Evolutionary conservation across 2,888 invertebrate genomes (phyloP).

Genomic region (Hyppa rectilinea): DNA sequence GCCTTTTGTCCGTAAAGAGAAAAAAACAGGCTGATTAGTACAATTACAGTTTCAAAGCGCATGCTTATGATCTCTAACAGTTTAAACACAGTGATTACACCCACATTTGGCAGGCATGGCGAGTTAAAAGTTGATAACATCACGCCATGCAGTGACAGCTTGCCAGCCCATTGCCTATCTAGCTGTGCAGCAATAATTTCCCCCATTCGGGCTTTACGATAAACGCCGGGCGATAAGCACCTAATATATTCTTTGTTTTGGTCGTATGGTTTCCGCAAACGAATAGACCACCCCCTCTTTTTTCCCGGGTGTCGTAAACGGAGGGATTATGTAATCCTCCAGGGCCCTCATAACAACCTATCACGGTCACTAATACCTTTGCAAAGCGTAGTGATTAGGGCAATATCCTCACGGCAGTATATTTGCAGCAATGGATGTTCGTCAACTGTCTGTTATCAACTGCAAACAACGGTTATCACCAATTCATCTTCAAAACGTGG

Average conservation of each 20-base stretch:
- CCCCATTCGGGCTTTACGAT: slow-evolving; percentile 54
- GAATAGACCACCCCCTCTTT: slow-evolving; percentile 27
- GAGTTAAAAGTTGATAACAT: slow-evolving; percentile 55
- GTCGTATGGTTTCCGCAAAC: slow-evolving; percentile 46
- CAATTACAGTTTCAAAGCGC: slow-evolving; percentile 3
- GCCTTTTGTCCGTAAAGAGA: neutral
- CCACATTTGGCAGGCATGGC: slow-evolving; percentile 53
- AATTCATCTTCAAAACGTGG: neutral
- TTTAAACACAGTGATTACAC: slow-evolving; percentile 33
- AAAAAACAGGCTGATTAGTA: neutral
- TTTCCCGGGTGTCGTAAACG: slow-evolving; percentile 18
- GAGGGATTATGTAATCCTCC: slow-evolving; percentile 39
- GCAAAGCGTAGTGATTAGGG: slow-evolving; percentile 22
- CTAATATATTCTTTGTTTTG: slow-evolving; percentile 58
- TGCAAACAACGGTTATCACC: neutral
- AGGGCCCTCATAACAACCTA: slow-evolving; percentile 33
- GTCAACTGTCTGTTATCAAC: neutral
- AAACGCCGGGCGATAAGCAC: slow-evolving; percentile 49
- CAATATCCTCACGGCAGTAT: slow-evolving; percentile 9
- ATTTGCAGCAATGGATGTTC: neutral
- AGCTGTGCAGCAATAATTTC: slow-evolving; percentile 55
- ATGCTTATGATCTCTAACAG: slow-evolving; percentile 43
- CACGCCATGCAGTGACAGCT: slow-evolving; percentile 52
- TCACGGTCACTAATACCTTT: slow-evolving; percentile 20
- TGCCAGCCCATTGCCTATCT: slow-evolving; percentile 54